phyloP scores from a whole-genome alignment of 2,888 invertebrate genomes.

The Mythimna vitellina region DNA sequence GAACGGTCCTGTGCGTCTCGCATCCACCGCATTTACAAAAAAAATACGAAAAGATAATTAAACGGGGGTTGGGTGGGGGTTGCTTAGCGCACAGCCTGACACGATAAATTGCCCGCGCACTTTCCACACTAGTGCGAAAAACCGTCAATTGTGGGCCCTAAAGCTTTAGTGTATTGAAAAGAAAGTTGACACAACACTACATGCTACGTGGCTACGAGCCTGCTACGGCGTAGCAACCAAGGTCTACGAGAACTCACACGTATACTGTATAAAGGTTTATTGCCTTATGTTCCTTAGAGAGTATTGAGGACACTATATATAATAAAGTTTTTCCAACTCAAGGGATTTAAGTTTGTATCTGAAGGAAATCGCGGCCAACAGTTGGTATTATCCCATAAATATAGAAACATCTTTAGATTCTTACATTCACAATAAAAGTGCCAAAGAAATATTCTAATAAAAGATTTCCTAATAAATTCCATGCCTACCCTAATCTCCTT shows the following conservation, averaged over 20 bases:
- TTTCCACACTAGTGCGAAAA: too few species aligned
- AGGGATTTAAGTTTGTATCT: slow-evolving; percentile 7
- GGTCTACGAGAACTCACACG: not conserved
- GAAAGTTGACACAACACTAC: too few species aligned
- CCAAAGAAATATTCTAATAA: slow-evolving; percentile 28
- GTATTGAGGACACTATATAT: not conserved
- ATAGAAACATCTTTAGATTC: slow-evolving; percentile 7
- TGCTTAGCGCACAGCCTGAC: too few species aligned
- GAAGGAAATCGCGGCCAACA: not conserved
- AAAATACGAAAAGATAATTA: too few species aligned
- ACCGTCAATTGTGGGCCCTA: too few species aligned
- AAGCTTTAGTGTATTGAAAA: too few species aligned
- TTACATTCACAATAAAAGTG: slow-evolving; percentile 8
- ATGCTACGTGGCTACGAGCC: slow-evolving; percentile 9
- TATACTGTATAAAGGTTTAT: too few species aligned
- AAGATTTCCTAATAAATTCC: slow-evolving; percentile 25
- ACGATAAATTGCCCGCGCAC: too few species aligned
- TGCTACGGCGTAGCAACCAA: slow-evolving; percentile 19
- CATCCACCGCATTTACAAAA: too few species aligned
- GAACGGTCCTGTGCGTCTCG: too few species aligned
- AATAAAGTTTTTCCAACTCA: slow-evolving; percentile 3
- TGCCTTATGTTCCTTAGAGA: slow-evolving; percentile 6
- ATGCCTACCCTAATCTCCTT: slow-evolving; percentile 23
- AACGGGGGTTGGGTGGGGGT: too few species aligned
- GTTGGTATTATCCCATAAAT: not conserved